Evolutionary conservation across 1,140 invertebrate species (phyloP).

Genomic region (Dendrolimus punctatus): DNA sequence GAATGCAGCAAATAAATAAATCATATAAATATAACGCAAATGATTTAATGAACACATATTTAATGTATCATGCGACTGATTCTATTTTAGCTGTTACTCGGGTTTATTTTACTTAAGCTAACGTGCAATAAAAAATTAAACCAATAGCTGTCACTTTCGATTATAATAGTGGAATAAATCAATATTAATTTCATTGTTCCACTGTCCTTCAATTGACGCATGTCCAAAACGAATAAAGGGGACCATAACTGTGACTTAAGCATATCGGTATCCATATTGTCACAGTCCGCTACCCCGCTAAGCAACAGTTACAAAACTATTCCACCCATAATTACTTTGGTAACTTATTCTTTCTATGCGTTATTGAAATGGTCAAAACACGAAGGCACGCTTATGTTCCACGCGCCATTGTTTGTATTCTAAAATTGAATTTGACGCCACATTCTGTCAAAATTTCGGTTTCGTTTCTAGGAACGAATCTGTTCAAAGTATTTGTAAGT

Average conservation of each 20-base stretch:
- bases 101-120: too few relatives aligned
- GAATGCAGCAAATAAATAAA: too few relatives aligned
- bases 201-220: too few relatives aligned
- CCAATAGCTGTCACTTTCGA: too few relatives aligned
- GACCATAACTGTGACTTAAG: slow-evolving; percentile 20
- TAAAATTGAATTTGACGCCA: slow-evolving; percentile 40
- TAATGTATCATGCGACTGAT: too few relatives aligned
- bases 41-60: too few relatives aligned
- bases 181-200: too few relatives aligned
- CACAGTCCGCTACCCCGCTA: slow-evolving; percentile 32
- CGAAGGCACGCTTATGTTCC: slow-evolving; percentile 53
- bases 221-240: slow-evolving; percentile 7
- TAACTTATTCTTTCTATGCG: slow-evolving; percentile 38
- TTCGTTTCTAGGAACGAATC: slow-evolving; percentile 46
- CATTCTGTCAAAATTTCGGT: slow-evolving; percentile 64
- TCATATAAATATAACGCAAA: too few relatives aligned
- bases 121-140: too few relatives aligned
- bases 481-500: slow-evolving; percentile 33
- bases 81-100: too few relatives aligned
- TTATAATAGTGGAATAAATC: too few relatives aligned
- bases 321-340: slow-evolving; percentile 53
- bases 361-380: slow-evolving; percentile 55
- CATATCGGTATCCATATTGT: slow-evolving; percentile 32
- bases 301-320: slow-evolving; percentile 48
- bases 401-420: slow-evolving; percentile 32